Conservation (phyloP, 2,797 vertebrate species). For the Bucorvus abyssinicus region DNA sequence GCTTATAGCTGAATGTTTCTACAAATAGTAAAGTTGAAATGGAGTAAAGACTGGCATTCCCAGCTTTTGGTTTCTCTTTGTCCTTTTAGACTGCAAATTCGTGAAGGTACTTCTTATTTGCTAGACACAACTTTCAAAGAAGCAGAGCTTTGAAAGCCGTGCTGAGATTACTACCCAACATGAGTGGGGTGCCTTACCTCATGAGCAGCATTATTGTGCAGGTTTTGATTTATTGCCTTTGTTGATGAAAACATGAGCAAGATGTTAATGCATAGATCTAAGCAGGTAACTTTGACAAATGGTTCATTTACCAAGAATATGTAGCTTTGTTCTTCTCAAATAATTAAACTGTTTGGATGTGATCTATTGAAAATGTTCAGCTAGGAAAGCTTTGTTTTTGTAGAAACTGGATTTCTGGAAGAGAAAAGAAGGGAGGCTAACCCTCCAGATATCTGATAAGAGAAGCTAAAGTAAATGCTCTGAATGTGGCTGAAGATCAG, state of each 20-base stretch:
- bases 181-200: neutral
- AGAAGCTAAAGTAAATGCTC: neutral
- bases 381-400: neutral
- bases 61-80: neutral
- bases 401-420: neutral
- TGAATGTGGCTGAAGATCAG: neutral
- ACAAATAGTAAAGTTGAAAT: neutral
- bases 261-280: rapidly evolving
- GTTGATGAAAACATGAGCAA: neutral
- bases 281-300: neutral
- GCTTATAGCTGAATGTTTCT: neutral
- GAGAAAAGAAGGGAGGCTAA: neutral
- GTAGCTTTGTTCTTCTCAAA: neutral
- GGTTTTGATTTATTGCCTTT: neutral
- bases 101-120: neutral
- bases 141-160: neutral
- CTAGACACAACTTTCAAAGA: neutral
- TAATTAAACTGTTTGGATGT: neutral
- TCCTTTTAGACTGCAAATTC: neutral
- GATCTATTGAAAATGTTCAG: neutral
- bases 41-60: neutral
- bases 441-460: neutral
- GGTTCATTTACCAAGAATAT: neutral
- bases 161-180: neutral
- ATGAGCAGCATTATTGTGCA: neutral